Conservation (phyloP, 2,113 vertebrate genomes). For the Colius striatus region DNA sequence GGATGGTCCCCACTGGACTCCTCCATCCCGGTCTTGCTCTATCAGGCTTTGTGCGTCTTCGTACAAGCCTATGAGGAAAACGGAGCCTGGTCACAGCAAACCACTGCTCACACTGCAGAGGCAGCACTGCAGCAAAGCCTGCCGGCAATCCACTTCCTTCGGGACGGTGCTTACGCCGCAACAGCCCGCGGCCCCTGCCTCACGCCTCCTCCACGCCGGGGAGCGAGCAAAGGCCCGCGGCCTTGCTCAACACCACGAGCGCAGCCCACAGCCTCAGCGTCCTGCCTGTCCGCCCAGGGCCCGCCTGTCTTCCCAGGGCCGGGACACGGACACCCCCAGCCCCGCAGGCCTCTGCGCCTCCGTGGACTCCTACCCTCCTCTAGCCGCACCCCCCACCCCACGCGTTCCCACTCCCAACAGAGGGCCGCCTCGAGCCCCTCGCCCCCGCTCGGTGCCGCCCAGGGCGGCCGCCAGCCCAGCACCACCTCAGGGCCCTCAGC, state of each 20-base stretch:
- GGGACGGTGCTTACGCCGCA: not conserved
- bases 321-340: not conserved
- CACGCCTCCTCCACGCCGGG: not conserved
- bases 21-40: slow-evolving; percentile 37
- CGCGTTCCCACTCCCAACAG: not conserved
- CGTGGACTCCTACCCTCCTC: not conserved
- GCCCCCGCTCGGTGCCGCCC: not conserved
- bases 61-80: not conserved
- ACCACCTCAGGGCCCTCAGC: not conserved
- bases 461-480: not conserved
- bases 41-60: not conserved
- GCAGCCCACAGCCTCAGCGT: not conserved
- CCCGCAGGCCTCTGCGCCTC: not conserved
- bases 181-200: too few species aligned
- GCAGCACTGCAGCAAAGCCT: not conserved
- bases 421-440: not conserved
- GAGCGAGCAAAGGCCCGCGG: not conserved
- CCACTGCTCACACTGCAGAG: rapidly evolving
- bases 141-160: rapidly evolving
- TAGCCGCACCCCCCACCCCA: too few species aligned
- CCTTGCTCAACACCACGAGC: not conserved
- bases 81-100: not conserved
- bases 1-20: not conserved
- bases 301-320: not conserved
- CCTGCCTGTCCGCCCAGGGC: not conserved